Evolutionary conservation across 53 echinoderm and acorn worm species (phyloP), one percentile per base, ranked within the genome.

Genomic region (Henricia sp.): DNA sequence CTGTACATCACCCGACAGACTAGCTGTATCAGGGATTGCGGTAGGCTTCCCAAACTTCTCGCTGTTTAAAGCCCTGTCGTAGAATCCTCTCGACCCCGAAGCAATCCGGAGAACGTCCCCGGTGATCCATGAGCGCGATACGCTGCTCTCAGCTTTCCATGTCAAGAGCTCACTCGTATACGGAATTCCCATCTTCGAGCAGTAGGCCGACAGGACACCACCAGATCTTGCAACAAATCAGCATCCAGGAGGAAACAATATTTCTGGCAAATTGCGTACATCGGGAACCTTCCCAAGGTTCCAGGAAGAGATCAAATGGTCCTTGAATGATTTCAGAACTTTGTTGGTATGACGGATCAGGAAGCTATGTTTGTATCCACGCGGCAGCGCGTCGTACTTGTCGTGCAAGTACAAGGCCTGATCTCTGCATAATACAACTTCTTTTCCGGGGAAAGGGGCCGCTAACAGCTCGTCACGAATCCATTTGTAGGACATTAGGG

Each of bases 161-260:
- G 60, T 28, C 60, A 60, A 32, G 28, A 60, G 60, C 60, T 60
- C 30, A 32, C 14, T 27, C 28, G 60, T 28, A 21, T 60, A 60
- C 26, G 60, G 60, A 26, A 60, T 27, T 2, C 60, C 60, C 60
- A 60, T 60, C 60, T 60, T 60, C 28, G 60, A 25, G 60, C 60
- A 60, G 60, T 27, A 60, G 28, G 60, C 30, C 26, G 60, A 60
- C 4, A 24, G 21, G 28, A 60, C n/a, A n/a, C n/a, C n/a, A n/a
- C n/a, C n/a, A n/a, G n/a, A n/a, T n/a, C n/a, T n/a, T n/a, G n/a
- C n/a, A n/a, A n/a, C n/a, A n/a, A n/a, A n/a, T n/a, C 62, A 27
- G 62, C 28, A 62, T 26, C 62, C 29, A 21, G 62, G 62, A 21
- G 56, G 56, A 23, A 56, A 56, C 56, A 56, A 5, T 21, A 56